Evolutionary conservation across 2,113 vertebrate species (phyloP).

Genomic region (Illadopsis cleaveri): DNA sequence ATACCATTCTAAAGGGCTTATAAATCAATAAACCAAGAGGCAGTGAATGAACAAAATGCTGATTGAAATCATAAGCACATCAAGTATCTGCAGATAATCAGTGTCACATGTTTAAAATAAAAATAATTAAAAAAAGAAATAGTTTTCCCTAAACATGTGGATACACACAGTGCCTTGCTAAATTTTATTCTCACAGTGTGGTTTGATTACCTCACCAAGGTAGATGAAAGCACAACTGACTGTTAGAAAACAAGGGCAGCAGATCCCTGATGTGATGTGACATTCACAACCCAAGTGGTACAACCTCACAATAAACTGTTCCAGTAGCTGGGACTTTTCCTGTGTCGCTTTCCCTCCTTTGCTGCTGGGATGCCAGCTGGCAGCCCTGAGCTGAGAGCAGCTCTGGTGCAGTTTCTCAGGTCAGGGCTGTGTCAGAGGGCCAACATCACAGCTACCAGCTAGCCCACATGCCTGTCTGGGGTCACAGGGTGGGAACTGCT

Average conservation of each 20-base stretch:
- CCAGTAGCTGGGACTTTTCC: background rate
- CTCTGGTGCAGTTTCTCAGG: background rate
- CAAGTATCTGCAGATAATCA: slow-evolving; percentile 63
- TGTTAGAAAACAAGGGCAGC: background rate
- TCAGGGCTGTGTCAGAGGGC: background rate
- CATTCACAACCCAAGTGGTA: background rate
- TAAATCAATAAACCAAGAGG: slow-evolving; percentile 66
- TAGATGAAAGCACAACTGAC: background rate
- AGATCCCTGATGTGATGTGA: background rate
- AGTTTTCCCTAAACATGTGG: background rate
- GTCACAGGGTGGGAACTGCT: background rate
- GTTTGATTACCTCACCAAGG: background rate
- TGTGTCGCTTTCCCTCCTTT: background rate
- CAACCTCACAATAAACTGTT: background rate
- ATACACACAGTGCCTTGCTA: background rate
- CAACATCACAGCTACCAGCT: background rate
- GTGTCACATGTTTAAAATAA: background rate
- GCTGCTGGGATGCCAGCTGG: background rate
- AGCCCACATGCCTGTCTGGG: background rate
- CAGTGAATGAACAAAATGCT: slow-evolving; percentile 58
- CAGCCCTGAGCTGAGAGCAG: background rate
- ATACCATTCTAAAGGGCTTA: slow-evolving; percentile 55
- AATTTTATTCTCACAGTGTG: background rate
- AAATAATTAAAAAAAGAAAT: background rate
- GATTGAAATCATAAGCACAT: slow-evolving; percentile 62